phyloP scores from a whole-genome alignment of 2,113 vertebrate genomes.

The Alexandromys fortis region DNA sequence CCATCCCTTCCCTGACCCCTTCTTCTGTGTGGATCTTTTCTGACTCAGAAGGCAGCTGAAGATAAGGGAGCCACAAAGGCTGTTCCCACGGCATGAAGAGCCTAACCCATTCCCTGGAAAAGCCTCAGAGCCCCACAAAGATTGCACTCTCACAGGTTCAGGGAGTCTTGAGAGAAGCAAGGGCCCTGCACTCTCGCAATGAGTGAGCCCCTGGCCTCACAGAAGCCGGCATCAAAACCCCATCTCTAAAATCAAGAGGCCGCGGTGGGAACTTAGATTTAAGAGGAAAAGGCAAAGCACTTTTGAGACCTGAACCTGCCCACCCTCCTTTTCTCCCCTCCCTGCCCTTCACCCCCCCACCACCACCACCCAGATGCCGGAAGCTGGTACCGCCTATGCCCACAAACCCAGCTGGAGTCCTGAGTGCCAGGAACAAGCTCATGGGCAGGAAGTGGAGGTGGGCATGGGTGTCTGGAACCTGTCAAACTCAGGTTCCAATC shows the following conservation, averaged over 20 bases:
- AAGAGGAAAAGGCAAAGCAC: constrained; percentile 8
- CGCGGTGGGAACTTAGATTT: constrained; percentile 48
- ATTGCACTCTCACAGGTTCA: not conserved
- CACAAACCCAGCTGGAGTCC: constrained; percentile 26
- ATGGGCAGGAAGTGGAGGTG: not conserved
- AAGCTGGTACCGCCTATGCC: constrained; percentile 40
- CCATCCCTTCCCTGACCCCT: not conserved
- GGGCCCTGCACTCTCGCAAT: constrained; percentile 50
- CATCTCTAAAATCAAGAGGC: constrained; percentile 57
- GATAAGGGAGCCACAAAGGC: not conserved
- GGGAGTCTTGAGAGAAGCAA: not conserved
- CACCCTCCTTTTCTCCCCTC: not conserved
- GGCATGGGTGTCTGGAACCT: not conserved
- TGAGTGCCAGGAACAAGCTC: not conserved
- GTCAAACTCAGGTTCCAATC: not conserved
- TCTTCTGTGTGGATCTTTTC: not conserved
- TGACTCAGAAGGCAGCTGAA: not conserved
- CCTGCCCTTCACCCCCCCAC: not conserved
- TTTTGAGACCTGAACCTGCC: not conserved
- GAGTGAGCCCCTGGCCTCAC: constrained; percentile 22
- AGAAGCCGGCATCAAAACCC: constrained; percentile 58
- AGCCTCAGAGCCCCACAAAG: not conserved
- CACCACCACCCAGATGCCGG: not conserved
- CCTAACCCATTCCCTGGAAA: constrained; percentile 46
- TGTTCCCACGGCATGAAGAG: constrained; percentile 31